Conservation (phyloP, 2,888 invertebrate genomes). For the Lasioglossum oenotherae region DNA sequence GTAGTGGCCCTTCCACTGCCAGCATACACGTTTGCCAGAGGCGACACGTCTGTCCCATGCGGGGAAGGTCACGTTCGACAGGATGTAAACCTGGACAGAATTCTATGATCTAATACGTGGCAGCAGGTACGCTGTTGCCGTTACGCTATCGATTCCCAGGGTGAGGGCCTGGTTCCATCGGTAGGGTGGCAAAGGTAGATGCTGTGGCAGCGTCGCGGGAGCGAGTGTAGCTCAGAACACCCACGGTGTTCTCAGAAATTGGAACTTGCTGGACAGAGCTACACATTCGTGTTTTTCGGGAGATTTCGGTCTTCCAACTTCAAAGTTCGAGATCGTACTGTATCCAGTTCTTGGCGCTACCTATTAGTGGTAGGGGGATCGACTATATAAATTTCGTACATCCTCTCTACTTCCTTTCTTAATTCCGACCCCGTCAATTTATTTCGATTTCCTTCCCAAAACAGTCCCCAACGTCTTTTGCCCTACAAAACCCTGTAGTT, state of each 20-base stretch:
- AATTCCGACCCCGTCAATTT: too few species aligned
- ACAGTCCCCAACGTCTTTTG: background rate
- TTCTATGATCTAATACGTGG: constrained; percentile 46
- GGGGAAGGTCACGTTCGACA: constrained; percentile 19
- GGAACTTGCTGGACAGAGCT: background rate
- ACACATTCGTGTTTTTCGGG: background rate
- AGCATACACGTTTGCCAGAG: background rate
- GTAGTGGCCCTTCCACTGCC: background rate
- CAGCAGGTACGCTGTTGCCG: constrained; percentile 59
- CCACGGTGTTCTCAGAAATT: background rate
- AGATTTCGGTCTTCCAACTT: background rate
- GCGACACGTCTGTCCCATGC: background rate
- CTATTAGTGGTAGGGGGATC: too few species aligned
- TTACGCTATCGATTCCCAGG: constrained; percentile 74
- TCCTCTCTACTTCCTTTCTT: too few species aligned
- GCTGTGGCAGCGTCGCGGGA: background rate
- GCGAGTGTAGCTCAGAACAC: background rate
- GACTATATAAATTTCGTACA: too few species aligned
- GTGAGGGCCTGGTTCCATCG: background rate
- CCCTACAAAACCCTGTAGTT: too few species aligned
- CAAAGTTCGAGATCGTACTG: too few species aligned
- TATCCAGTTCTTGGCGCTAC: too few species aligned
- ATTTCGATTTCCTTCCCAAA: background rate
- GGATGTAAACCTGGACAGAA: constrained; percentile 48
- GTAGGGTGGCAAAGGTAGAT: background rate